Evolutionary conservation across 2,113 vertebrate genomes (phyloP).

Genomic region (Cephalophus harveyi): DNA sequence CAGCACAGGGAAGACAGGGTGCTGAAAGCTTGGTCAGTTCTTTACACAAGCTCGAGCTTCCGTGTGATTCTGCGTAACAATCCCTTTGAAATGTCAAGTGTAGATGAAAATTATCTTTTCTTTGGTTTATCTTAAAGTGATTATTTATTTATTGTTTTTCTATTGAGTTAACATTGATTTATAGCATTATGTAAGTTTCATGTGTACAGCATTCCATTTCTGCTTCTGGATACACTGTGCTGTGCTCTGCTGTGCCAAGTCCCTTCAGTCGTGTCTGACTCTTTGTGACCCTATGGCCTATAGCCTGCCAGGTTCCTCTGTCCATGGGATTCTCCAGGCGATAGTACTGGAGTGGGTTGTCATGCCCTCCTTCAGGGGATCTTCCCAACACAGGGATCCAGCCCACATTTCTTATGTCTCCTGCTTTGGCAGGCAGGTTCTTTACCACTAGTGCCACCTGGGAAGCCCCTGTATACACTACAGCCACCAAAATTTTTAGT

Average conservation of each 20-base stretch:
- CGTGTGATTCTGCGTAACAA: background rate
- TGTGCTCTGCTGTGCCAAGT: background rate
- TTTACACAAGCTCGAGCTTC: background rate
- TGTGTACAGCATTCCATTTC: background rate
- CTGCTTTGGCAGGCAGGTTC: background rate
- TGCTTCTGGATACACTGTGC: background rate
- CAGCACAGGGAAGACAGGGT: background rate
- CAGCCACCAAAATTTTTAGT: background rate
- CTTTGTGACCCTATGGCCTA: background rate
- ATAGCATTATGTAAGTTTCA: background rate
- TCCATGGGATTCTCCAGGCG: background rate
- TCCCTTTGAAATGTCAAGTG: background rate
- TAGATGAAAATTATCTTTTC: background rate
- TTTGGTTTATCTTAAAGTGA: background rate
- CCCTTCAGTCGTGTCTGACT: background rate
- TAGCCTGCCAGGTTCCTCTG: background rate
- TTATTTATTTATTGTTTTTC: background rate
- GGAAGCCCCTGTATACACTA: background rate
- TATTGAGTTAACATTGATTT: background rate
- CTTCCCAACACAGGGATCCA: background rate
- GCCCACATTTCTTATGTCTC: background rate
- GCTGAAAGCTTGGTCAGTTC: background rate
- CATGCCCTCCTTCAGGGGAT: background rate
- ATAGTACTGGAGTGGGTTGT: background rate
- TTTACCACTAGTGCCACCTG: background rate